Conservation (phyloP, 2,888 invertebrate genomes). For the Ferrisia virgata region DNA sequence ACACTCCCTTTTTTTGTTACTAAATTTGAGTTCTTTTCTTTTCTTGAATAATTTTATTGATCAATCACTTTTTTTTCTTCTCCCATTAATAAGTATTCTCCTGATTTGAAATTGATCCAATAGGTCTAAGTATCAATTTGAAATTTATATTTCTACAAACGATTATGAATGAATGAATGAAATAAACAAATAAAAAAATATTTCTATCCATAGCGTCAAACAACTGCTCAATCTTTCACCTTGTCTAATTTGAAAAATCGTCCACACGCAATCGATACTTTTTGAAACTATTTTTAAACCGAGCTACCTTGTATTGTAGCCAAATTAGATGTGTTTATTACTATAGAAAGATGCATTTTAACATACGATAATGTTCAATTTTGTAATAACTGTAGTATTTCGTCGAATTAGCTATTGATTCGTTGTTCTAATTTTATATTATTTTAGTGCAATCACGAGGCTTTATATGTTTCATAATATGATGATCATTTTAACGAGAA, state of each 20-base stretch:
- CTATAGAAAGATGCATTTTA: background rate
- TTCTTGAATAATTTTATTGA: too few relatives aligned
- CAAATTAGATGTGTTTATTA: background rate
- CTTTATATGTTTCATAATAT: background rate
- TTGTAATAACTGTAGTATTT: background rate
- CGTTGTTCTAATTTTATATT: background rate
- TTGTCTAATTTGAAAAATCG: background rate
- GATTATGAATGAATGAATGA: too few relatives aligned
- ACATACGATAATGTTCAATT: background rate
- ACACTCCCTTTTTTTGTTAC: too few relatives aligned
- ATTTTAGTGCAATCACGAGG: background rate
- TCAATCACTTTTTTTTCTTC: too few relatives aligned
- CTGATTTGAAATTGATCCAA: too few relatives aligned
- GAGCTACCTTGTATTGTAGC: background rate
- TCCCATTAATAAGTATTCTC: too few relatives aligned
- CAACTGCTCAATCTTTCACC: background rate
- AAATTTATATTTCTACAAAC: too few relatives aligned
- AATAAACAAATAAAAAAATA: background rate
- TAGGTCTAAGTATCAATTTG: too few relatives aligned
- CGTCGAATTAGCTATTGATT: background rate
- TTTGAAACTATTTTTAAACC: background rate
- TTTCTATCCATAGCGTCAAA: too few relatives aligned
- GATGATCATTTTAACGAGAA: background rate
- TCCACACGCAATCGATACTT: background rate
- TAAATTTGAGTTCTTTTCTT: too few relatives aligned